Percentiles rank a stretch among this genome's conserved stretches.
Evolutionary conservation across 2,888 invertebrate genomes (phyloP).

Genomic region (Meiosimyza platycephala): DNA sequence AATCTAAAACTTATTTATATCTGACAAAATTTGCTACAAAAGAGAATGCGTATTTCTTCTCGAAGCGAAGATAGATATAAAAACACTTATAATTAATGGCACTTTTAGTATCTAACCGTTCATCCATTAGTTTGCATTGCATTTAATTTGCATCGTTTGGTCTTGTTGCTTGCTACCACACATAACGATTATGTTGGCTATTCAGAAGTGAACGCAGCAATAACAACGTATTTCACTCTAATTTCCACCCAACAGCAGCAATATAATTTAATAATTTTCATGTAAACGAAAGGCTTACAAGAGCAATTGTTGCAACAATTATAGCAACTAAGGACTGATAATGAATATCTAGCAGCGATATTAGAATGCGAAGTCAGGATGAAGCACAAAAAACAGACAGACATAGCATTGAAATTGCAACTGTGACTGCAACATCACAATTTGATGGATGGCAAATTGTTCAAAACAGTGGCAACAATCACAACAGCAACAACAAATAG

Average conservation of each 20-base stretch:
- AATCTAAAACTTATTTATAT: too few relatives aligned
- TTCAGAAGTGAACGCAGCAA: too few relatives aligned
- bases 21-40: too few relatives aligned
- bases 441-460: conserved; percentile 4
- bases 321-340: conserved; percentile 18
- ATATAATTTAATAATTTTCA: conserved; percentile 18
- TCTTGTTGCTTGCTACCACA: conserved; percentile 8
- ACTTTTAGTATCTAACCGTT: not conserved
- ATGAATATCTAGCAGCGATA: conserved; percentile 21
- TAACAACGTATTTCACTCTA: not conserved
- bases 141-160: not conserved
- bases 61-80: not conserved
- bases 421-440: conserved; percentile 4
- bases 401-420: not conserved
- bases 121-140: not conserved
- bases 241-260: not conserved
- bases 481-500: conserved; percentile 26
- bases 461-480: conserved; percentile 36
- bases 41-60: too few relatives aligned
- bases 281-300: not conserved
- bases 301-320: conserved; percentile 19
- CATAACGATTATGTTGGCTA: not conserved
- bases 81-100: too few relatives aligned
- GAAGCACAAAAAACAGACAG: not conserved
- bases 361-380: conserved; percentile 21